Conservation (phyloP, 2,113 vertebrate genomes). For the Arothron firmamentum region DNA sequence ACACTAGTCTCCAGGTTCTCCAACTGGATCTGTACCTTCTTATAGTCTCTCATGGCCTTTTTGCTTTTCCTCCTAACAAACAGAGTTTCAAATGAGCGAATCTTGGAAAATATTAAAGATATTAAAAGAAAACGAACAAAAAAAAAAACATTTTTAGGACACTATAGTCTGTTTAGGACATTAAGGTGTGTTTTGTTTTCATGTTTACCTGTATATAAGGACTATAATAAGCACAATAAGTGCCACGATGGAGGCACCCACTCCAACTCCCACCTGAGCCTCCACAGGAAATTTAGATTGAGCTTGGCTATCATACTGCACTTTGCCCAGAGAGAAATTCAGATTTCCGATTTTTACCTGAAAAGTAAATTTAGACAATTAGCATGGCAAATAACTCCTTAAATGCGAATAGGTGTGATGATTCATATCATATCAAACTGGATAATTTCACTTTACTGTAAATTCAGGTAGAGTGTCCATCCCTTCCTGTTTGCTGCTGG, state of each 20-base stretch:
- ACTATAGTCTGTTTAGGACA: background rate
- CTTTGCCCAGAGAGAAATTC: slow-evolving; percentile 85
- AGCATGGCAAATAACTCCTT: background rate
- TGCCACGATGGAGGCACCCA: slow-evolving; percentile 88
- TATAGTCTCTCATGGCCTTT: slow-evolving; percentile 93
- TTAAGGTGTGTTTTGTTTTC: background rate
- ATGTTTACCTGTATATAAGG: slow-evolving; percentile 88
- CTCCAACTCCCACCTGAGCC: slow-evolving; percentile 91
- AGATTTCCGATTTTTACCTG: slow-evolving; percentile 95
- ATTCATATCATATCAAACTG: no score
- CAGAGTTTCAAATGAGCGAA: background rate
- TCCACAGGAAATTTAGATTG: slow-evolving; percentile 86
- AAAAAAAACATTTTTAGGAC: no score
- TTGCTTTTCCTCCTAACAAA: slow-evolving; percentile 90
- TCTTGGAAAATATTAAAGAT: background rate
- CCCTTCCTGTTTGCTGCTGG: slow-evolving; percentile 78
- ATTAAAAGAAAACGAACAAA: no score
- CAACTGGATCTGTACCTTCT: slow-evolving; percentile 96
- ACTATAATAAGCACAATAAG: slow-evolving; percentile 92
- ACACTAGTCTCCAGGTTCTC: slow-evolving; percentile 98
- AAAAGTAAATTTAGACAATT: background rate
- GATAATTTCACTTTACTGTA: slow-evolving; percentile 75
- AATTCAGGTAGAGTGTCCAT: slow-evolving; percentile 86
- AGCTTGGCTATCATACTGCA: slow-evolving; percentile 89
- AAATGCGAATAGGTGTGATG: background rate